These are phyloP conservation scores for Chironomus striatipennis DNA, from an alignment of 1,140 invertebrate genomes.

Conservation along the genomic window DNA sequence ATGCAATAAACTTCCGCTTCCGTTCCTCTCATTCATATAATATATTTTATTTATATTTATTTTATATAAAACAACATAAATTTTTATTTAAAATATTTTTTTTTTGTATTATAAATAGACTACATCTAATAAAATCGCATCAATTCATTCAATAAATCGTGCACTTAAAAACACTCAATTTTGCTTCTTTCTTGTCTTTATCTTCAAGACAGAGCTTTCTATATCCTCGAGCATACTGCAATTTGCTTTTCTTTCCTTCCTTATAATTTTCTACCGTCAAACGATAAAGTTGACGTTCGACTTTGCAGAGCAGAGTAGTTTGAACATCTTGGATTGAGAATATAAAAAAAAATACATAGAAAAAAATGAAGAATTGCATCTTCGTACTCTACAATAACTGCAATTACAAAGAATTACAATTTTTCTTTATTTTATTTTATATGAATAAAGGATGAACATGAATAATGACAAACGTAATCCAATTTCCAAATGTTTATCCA, in stretches of 20 bases:
- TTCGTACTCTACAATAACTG: conserved; percentile 4
- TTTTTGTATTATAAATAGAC: not conserved
- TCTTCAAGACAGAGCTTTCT: not conserved
- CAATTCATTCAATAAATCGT: not conserved
- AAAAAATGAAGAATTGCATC: conserved; percentile 13
- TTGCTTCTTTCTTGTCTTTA: not conserved
- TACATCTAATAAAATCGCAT: not conserved
- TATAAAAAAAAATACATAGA: not conserved
- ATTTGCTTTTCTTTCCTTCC: not conserved
- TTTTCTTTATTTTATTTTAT: not conserved
- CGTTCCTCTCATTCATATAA: too few species aligned
- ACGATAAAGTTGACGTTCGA: too few species aligned
- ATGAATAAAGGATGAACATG: too few species aligned
- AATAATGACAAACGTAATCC: not conserved
- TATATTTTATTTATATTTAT: too few species aligned
- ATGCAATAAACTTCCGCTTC: too few species aligned
- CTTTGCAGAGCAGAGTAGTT: too few species aligned
- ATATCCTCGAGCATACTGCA: not conserved
- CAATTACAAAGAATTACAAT: not conserved
- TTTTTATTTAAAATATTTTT: not conserved
- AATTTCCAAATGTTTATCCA: not conserved
- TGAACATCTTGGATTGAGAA: not conserved
- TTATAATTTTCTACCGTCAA: not conserved
- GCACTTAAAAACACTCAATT: not conserved
- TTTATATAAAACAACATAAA: not conserved